Base-by-base conservation (phyloP, 2,888 invertebrate species). In the Nomada hirtipes region DNA sequence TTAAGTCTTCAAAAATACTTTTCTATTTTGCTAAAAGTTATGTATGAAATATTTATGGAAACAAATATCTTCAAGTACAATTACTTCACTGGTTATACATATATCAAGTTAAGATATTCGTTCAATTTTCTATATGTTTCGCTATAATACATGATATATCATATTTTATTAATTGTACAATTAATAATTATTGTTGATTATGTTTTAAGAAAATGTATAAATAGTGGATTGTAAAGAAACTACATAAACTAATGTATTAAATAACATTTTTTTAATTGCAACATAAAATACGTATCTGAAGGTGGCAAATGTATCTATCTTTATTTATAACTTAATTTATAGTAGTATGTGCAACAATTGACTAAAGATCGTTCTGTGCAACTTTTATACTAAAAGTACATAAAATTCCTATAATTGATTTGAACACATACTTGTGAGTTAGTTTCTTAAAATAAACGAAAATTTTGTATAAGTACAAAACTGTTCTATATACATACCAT, bases 11-110 rank as follows among this genome's bases (percentile, higher is more conserved):
- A 57, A 13, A 59, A 52, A 55, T 63, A 55, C 47, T 55, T 73
- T 60, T 29, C 23, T 29, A 20, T 26, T 44, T 15, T n/a, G 20
- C 57, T 71, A 67, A 47, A 67, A 29, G 13, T 63, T 72, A 29
- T 53, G 61, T 73, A 73, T 63, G 71, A 77, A 78, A 79, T 64
- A 26, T 78, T 78, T 77, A 71, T 61, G 59, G 60, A 77, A 77
- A 36, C 57, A 76, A 65, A 26, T 75, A 60, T 53, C 44, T 26
- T 52, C 52, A 44, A 65, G 53, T 64, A 64, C 47, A 64, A 42
- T 65, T 57, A 60, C 23, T 60, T 67, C 7, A 36, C 29, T 79
- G 52, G 26, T 59, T 69, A n/a, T 18, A 61, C 57, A 29, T 29
- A 29, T 71, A 77, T 79, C 20, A 71, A 50, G 23, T 67, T 52